Percentiles rank a stretch among this genome's conserved stretches.
Conservation (phyloP, 2,888 invertebrate species). For the Cataglyphis livida region DNA sequence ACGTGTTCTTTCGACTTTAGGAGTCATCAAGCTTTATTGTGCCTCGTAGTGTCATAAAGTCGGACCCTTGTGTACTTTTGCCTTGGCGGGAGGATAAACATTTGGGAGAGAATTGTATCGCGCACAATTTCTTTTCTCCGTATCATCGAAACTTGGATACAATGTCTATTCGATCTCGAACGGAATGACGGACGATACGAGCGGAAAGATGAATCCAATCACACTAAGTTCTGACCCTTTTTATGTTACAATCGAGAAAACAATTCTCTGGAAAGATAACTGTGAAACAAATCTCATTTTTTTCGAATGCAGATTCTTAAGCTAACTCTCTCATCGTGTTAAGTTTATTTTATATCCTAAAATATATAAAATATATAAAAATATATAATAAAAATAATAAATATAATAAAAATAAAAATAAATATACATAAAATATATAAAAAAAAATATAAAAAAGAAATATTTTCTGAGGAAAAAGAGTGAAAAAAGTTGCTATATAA, state of each 20-base stretch:
- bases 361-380: not conserved
- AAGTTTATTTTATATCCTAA: slow-evolving; percentile 21
- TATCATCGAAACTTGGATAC: slow-evolving; percentile 56
- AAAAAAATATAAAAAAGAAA: not conserved
- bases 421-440: too few relatives aligned
- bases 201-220: slow-evolving; percentile 60
- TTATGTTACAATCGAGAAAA: slow-evolving; percentile 37
- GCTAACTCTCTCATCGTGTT: not conserved
- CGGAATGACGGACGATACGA: slow-evolving; percentile 53
- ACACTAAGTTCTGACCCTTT: slow-evolving; percentile 23
- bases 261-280: not conserved
- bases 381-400: not conserved
- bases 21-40: slow-evolving; percentile 69
- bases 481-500: not conserved
- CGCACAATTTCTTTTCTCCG: slow-evolving; percentile 52
- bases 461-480: not conserved
- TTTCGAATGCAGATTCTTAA: not conserved
- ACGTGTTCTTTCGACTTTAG: slow-evolving; percentile 62
- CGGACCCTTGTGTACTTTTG: slow-evolving; percentile 41
- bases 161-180: slow-evolving; percentile 41
- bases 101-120: slow-evolving; percentile 33
- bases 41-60: slow-evolving; percentile 62
- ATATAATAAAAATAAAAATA: too few relatives aligned
- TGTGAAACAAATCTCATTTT: slow-evolving; percentile 36
- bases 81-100: slow-evolving; percentile 31